Conservation (phyloP, 2,113 vertebrate genomes). For the Corapipo altera region DNA sequence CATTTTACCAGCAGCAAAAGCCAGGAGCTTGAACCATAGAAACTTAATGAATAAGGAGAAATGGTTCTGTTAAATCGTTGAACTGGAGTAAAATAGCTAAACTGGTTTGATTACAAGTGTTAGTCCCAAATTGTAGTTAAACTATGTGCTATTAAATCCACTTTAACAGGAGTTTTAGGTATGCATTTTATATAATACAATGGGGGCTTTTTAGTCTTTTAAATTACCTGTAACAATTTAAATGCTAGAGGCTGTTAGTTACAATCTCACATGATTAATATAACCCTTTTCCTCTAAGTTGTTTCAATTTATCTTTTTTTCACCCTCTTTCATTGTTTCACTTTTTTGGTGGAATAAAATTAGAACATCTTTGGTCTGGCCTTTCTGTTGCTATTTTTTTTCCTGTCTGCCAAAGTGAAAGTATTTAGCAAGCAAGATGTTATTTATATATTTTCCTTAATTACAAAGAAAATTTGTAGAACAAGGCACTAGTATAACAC, state of each 20-base stretch:
- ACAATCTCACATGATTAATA: not conserved
- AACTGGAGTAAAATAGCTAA: not conserved
- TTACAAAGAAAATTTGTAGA: not conserved
- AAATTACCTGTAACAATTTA: not conserved
- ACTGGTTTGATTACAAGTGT: not conserved
- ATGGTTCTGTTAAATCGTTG: not conserved
- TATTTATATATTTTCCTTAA: not conserved
- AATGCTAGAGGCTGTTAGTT: not conserved
- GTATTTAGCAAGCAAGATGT: not conserved
- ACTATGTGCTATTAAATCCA: not conserved
- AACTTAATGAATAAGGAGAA: not conserved
- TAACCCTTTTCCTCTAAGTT: rapidly evolving
- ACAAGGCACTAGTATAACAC: not conserved
- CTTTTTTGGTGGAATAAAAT: not conserved
- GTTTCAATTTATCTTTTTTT: not conserved
- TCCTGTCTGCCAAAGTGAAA: not conserved
- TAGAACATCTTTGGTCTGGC: not conserved
- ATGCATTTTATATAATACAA: not conserved
- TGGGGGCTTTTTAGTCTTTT: not conserved
- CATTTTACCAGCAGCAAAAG: not conserved
- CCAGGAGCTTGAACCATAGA: not conserved
- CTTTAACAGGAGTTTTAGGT: not conserved
- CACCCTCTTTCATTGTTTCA: not conserved
- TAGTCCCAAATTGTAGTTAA: not conserved
- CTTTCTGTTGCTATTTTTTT: not conserved